Evolutionary conservation across 35 echinoderm and acorn worm genomes (phyloP), one percentile per base, ranked within the genome.

Genomic region (Amphiura filiformis): DNA sequence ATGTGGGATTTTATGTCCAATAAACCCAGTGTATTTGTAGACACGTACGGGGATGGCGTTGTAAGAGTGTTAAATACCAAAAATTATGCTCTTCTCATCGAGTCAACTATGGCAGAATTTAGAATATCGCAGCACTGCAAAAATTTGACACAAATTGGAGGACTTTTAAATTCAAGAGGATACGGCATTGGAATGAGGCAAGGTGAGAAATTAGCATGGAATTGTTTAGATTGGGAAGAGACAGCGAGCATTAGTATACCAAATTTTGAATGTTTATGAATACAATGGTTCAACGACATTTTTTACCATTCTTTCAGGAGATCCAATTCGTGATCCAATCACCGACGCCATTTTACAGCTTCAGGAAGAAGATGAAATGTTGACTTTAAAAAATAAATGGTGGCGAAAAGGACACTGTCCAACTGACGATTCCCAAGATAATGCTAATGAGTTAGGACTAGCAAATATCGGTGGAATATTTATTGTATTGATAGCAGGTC

Each of bases 391-490:
- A 82, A 92, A 92, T 36, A 92, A 90, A 39, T 98, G 96, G 96
- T 98, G 93, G 92, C 88, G 92, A 38, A 77, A 65, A 38, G 96
- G 84, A 22, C 56, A 91, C 28, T 98, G 96, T 89, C 77, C 82
- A 0, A 77, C 78, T 23, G 84, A 94, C 12, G 83, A 83, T 28
- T 26, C 39, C 52, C 85, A 79, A n/a, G 61, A 84, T 17, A 89
- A 95, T 79, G 88, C 93, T 33, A 91, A 90, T 42, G 90, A 92
- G 39, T 76, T 96, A 23, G 94, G 94, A 7, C 39, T 98, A 13
- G 87, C 92, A 56, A 98, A 98, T 79, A 98, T 98, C 70, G 96
- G 96, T 18, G 96, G 96, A 13, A 98, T 98, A 87, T 98, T 98
- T 56, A 86, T 98, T 22, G 96, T 98, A 26, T 84, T 98, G n/a